Base-by-base conservation (phyloP, 2,797 vertebrate species). In the Mareca strepera region DNA sequence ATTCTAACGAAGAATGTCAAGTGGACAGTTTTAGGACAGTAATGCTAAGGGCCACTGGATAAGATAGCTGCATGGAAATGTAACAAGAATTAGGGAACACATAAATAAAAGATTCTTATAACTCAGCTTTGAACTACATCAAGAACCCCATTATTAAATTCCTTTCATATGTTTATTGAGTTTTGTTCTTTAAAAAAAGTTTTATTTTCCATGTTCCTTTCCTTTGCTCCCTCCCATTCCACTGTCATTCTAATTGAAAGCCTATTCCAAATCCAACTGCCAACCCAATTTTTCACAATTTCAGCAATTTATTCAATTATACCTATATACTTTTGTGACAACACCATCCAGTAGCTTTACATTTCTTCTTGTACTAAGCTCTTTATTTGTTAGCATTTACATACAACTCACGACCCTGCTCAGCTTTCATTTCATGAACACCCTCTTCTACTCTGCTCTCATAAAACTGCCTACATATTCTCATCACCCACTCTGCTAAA, bases 1-100 rank as follows among this genome's bases (percentile, higher is more conserved):
- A 93, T 68, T 93, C 83, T 84, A 90, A 91, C 39, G 70, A 91
- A 48, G 29, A 50, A n/a, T 68, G 33, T 82, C 64, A 82, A 92
- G 33, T 35, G 67, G 63, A 64, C 41, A 66, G 68, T 90, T 93
- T 90, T 76, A 74, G 81, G 67, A 80, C 39, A 64, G 26, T 37
- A 84, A 5, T 56, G 63, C 35, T 60, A 82, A 37, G 53, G 44
- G 66, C 23, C 74, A 70, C 43, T 9, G 50, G 56, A 70, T 62
- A 50, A 80, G 37, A 59, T 26, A 77, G 25, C 33, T 69, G 28
- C 63, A 77, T 7, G 25, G 35, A 92, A 90, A 89, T 3, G 12
- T 16, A 58, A 17, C 2, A 80, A 81, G 77, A 92, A 88, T 60
- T 88, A 37, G 70, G 75, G 43, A 78, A 9, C 7, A 81, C 28